Evolutionary conservation across 2,113 vertebrate genomes (phyloP).

Genomic region (Oreocharis arfaki): DNA sequence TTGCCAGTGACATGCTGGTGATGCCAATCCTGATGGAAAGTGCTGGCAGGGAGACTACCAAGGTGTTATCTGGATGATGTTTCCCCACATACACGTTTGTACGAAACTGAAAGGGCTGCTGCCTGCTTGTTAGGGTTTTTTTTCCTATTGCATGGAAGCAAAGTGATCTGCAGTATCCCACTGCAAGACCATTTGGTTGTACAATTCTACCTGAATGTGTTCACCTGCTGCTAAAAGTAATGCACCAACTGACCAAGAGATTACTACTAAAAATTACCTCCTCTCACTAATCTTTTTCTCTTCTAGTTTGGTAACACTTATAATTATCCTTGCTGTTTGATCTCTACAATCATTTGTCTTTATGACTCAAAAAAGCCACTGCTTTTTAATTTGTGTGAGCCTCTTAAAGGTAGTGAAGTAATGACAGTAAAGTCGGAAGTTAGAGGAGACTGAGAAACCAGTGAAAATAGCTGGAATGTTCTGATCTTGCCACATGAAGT

Average conservation of each 20-base stretch:
- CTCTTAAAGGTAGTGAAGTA: not conserved
- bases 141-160: not conserved
- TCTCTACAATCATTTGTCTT: not conserved
- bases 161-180: not conserved
- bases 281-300: not conserved
- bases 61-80: not conserved
- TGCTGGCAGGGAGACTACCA: not conserved
- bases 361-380: not conserved
- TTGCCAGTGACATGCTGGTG: not conserved
- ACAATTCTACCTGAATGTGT: not conserved
- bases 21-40: not conserved
- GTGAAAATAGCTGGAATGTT: not conserved
- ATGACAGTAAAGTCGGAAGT: not conserved
- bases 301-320: not conserved
- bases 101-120: not conserved
- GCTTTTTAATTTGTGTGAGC: not conserved
- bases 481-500: not conserved
- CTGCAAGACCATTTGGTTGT: not conserved
- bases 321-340: not conserved
- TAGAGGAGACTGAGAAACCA: not conserved
- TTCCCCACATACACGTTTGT: not conserved
- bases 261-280: not conserved
- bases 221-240: not conserved
- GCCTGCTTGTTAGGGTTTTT: not conserved
- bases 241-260: not conserved